phyloP scores from a whole-genome alignment of 2,113 vertebrate genomes.

The Saccopteryx leptura region DNA sequence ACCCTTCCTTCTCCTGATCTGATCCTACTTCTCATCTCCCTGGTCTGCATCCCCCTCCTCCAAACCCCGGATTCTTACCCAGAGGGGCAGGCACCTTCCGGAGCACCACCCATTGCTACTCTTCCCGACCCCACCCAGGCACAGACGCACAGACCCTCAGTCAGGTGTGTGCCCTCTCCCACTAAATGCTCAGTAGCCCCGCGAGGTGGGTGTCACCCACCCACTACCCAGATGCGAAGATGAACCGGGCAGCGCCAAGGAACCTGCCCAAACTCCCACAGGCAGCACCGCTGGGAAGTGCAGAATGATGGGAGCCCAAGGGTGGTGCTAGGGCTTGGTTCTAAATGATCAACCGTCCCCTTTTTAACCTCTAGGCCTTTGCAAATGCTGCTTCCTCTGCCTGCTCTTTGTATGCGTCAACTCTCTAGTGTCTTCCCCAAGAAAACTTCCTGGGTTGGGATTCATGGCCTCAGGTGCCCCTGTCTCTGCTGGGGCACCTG shows the following conservation, averaged over 20 bases:
- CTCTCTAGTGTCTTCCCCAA: not conserved
- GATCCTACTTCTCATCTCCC: not conserved
- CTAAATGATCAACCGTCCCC: no score
- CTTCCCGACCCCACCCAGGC: no score
- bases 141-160: fast-evolving
- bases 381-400: not conserved
- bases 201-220: not conserved
- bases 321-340: no score
- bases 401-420: not conserved
- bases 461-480: not conserved
- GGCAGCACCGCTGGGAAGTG: not conserved
- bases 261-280: fast-evolving
- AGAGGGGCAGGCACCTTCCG: not conserved
- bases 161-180: not conserved
- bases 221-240: not conserved
- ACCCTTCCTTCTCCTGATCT: fast-evolving
- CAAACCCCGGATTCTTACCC: not conserved
- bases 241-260: not conserved
- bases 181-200: not conserved
- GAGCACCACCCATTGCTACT: not conserved
- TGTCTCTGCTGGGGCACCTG: not conserved
- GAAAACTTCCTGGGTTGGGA: not conserved
- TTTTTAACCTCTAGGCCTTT: not conserved
- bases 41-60: not conserved
- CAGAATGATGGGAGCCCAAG: not conserved